These are phyloP conservation scores for Hyposoter didymator DNA, from an alignment of 2,888 invertebrate species.

Conservation along the genomic window DNA sequence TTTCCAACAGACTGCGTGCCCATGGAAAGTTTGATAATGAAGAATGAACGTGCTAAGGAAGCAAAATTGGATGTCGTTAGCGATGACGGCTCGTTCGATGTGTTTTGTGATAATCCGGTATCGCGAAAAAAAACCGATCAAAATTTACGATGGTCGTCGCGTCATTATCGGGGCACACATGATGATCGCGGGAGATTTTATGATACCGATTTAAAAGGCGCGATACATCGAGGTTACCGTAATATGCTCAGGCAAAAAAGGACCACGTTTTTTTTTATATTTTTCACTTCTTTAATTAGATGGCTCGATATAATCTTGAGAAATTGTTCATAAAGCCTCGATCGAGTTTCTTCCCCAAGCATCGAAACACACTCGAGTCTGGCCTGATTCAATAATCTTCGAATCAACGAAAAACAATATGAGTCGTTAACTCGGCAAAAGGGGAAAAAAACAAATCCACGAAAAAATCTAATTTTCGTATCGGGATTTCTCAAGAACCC, in stretches of 20 bases:
- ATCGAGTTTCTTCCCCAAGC: not conserved
- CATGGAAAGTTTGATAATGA: conserved; percentile 51
- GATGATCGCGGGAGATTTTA: conserved; percentile 56
- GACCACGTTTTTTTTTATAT: not conserved
- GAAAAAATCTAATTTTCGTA: not conserved
- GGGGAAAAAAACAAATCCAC: not conserved
- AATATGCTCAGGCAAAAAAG: not conserved
- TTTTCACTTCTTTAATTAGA: conserved; percentile 43
- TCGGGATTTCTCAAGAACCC: not conserved
- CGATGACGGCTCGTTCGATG: conserved; percentile 21
- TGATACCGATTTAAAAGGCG: conserved; percentile 53
- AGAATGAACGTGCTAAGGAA: conserved; percentile 19
- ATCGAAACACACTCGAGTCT: not conserved
- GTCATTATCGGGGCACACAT: conserved; percentile 51
- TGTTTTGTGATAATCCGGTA: conserved; percentile 54
- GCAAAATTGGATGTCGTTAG: conserved; percentile 1
- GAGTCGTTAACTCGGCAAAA: not conserved
- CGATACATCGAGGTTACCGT: not conserved
- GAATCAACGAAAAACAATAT: not conserved
- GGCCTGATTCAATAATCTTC: not conserved
- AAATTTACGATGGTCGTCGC: conserved; percentile 62
- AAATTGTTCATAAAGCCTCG: conserved; percentile 3
- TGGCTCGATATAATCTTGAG: conserved; percentile 7
- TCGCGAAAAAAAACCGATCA: conserved; percentile 44
- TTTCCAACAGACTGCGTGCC: not conserved